Evolutionary conservation across 2,113 vertebrate genomes (phyloP).

Genomic region (Varanus komodoensis): DNA sequence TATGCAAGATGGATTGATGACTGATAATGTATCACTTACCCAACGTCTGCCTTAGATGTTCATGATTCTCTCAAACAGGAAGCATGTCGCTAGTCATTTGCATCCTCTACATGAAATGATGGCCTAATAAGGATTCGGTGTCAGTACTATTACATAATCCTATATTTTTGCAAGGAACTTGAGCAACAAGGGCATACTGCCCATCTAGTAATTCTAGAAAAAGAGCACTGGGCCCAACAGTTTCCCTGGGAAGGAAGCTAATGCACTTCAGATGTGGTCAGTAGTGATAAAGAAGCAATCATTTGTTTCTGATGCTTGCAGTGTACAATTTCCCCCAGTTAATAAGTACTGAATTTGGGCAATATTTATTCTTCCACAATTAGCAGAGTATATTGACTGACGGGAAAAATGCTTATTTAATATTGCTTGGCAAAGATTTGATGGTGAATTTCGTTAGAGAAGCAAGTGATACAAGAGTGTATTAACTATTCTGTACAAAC

Average conservation of each 20-base stretch:
- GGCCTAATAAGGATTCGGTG: rapidly evolving
- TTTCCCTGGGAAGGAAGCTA: not conserved
- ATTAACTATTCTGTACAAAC: too few relatives aligned
- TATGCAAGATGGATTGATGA: not conserved
- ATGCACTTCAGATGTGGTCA: not conserved
- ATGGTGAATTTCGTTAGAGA: not conserved
- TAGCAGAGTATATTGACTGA: not conserved
- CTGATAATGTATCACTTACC: not conserved
- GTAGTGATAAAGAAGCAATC: not conserved
- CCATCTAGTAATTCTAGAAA: not conserved
- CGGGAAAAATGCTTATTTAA: not conserved
- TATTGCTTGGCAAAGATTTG: not conserved
- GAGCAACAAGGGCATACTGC: not conserved
- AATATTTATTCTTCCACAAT: not conserved
- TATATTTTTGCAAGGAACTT: rapidly evolving
- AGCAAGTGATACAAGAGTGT: not conserved
- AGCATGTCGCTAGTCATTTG: not conserved
- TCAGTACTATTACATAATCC: not conserved
- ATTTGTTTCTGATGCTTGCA: not conserved
- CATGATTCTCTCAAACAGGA: constrained; percentile 3
- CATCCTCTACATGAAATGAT: rapidly evolving
- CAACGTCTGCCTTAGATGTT: not conserved
- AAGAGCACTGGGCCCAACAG: constrained; percentile 3
- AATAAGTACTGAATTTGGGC: not conserved
- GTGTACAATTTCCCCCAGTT: not conserved